These are phyloP conservation scores for Numenius arquata DNA, from an alignment of 2,113 vertebrate genomes.

Conservation along the genomic window DNA sequence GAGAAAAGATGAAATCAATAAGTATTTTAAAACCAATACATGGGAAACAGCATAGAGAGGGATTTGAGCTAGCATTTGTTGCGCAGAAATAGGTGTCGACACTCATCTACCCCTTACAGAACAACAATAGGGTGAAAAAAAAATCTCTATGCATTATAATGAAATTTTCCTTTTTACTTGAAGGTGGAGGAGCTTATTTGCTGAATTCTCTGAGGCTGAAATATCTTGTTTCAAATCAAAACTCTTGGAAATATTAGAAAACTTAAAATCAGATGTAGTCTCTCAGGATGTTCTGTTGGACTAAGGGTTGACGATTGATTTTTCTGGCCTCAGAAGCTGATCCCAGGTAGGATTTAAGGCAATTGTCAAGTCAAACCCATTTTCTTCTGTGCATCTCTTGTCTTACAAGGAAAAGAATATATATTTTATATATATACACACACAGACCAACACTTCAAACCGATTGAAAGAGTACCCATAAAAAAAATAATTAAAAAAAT, in stretches of 20 bases:
- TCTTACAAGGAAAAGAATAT: background rate
- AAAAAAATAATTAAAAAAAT: background rate
- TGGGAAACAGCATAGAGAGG: background rate
- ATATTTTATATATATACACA: background rate
- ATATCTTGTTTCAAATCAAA: background rate
- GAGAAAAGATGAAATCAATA: background rate
- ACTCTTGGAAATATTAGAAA: background rate
- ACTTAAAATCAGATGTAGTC: background rate
- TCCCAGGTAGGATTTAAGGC: conserved; percentile 1
- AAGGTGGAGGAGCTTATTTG: background rate
- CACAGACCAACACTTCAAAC: background rate
- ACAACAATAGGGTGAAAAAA: background rate
- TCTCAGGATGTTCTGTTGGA: background rate
- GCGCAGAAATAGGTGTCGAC: background rate
- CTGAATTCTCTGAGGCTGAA: background rate
- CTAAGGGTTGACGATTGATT: background rate
- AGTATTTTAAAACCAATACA: background rate
- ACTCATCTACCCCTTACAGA: background rate
- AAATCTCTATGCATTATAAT: background rate
- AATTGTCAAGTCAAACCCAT: background rate
- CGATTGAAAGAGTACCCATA: background rate
- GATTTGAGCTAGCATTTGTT: background rate
- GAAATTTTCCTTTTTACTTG: background rate
- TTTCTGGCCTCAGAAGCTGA: conserved; percentile 31
- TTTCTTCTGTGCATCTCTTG: background rate